Percentiles rank a stretch among this genome's conserved stretches.
These are phyloP conservation scores for Baryphthengus martii DNA, from an alignment of 2,113 vertebrate genomes.

Conservation along the genomic window DNA sequence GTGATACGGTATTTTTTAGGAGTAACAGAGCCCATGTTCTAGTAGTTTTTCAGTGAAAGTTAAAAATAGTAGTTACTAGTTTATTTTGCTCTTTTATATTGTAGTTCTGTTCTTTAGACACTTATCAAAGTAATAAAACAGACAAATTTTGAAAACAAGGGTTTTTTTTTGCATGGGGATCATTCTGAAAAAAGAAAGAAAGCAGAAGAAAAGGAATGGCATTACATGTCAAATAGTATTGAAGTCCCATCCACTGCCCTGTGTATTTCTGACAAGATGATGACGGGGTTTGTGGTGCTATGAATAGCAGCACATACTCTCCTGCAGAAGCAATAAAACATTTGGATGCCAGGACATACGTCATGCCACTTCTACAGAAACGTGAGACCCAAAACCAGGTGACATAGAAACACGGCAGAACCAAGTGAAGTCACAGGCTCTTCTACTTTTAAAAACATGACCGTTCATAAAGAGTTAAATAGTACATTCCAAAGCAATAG, in stretches of 20 bases:
- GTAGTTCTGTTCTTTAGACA: neutral
- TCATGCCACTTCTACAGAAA: neutral
- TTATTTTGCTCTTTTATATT: neutral
- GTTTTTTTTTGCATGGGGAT: neutral
- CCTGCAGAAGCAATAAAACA: neutral
- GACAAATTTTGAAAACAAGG: neutral
- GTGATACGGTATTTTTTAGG: neutral
- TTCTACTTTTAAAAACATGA: accelerated
- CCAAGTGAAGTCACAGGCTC: neutral
- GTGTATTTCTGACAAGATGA: neutral
- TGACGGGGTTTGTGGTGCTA: neutral
- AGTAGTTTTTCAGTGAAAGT: neutral
- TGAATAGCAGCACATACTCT: neutral
- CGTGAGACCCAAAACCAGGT: neutral
- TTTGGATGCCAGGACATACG: neutral
- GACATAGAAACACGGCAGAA: neutral
- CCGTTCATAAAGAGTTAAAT: neutral
- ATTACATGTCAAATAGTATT: neutral
- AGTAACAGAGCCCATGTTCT: neutral
- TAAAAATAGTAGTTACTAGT: neutral
- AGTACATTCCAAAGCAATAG: neutral
- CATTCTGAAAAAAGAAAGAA: neutral
- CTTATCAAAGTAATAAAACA: neutral
- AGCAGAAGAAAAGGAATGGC: neutral
- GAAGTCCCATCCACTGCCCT: neutral